These are phyloP conservation scores for Pristionchus pacificus DNA, from an alignment of 1,140 invertebrate genomes.

Conservation along the genomic window DNA sequence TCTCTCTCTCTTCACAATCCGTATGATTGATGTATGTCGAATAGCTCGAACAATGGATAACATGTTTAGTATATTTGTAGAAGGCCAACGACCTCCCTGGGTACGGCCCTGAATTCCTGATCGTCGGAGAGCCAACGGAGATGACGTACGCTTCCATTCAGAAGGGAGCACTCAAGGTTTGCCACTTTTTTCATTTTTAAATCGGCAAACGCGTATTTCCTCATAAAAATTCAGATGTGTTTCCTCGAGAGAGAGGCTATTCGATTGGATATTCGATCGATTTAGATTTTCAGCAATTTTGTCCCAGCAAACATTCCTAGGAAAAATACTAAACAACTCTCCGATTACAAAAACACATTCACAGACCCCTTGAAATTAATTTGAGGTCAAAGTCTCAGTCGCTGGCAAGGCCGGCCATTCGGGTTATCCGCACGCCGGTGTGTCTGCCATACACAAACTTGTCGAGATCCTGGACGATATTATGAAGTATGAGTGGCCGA, in stretches of 20 bases:
- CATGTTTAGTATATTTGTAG: not conserved
- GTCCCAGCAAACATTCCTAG: constrained; percentile 3
- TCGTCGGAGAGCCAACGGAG: constrained; percentile 48
- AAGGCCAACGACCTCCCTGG: constrained; percentile 39
- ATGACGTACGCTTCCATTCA: constrained; percentile 43
- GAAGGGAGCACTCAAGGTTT: constrained; percentile 47
- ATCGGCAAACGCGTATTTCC: constrained; percentile 13
- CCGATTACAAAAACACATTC: no score
- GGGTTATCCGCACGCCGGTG: constrained; percentile 42
- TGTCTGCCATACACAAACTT: constrained; percentile 43
- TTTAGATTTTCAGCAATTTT: not conserved
- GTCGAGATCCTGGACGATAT: constrained; percentile 41
- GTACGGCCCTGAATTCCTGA: constrained; percentile 34
- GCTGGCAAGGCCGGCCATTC: constrained; percentile 45
- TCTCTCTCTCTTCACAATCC: no score
- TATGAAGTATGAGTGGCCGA: constrained; percentile 33
- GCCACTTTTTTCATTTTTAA: no score
- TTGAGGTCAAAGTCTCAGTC: constrained; percentile 24
- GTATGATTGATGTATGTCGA: no score
- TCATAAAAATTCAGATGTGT: constrained; percentile 5
- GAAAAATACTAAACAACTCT: no score
- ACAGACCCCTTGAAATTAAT: no score
- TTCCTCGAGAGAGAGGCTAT: constrained; percentile 10
- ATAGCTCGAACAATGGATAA: not conserved
- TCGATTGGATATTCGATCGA: no score